Evolutionary conservation across 2,797 vertebrate genomes (phyloP), one percentile per base, ranked within the genome.

Genomic region (Manis crassicaudata): DNA sequence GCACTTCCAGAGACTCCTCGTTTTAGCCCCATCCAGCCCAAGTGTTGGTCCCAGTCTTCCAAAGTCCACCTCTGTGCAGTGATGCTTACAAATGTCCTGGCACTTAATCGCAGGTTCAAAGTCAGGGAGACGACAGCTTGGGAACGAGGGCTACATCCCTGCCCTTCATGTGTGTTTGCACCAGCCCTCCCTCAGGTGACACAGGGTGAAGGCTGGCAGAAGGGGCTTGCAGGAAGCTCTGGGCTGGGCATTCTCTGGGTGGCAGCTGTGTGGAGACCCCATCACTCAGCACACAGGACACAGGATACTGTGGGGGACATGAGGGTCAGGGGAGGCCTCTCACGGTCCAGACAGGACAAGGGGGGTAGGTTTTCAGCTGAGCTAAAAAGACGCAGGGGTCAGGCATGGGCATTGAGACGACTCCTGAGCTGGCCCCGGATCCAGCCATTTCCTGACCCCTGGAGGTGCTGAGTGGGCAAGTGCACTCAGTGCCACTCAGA

Each of bases 301-400:
- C 35, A 20, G 68, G 40, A 25, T 67, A 16, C 2, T 0, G 35
- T n/a, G 7, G 16, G 5, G 56, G 2, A n/a, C 21, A 29, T 32
- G 46, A 82, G 37, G 20, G 11, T 9, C 60, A 11, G 2, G 2
- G 29, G 63, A 14, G 13, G 73, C 72, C 12, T 29, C 83, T 67
- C 20, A 5, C 13, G n/a, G 16, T 46, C 65, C 67, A 76, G 81
- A 68, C 18, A 20, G 52, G 76, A 20, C 62, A 43, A 46, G 17
- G 12, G 7, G 13, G 54, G 8, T 25, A 2, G 40, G 27, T 25
- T 6, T 3, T 52, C 20, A 68, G 54, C 79, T 50, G 25, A n/a
- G 14, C 17, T 73, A 8, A 18, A 70, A 62, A 84, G 60, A 40
- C 79, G 8, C 32, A 43, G 43, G 86, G 14, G 56, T 35, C 50